Percentiles rank a stretch among this genome's conserved stretches.
phyloP scores from a whole-genome alignment of 2,113 vertebrate species.

The Oncorhynchus keta region DNA sequence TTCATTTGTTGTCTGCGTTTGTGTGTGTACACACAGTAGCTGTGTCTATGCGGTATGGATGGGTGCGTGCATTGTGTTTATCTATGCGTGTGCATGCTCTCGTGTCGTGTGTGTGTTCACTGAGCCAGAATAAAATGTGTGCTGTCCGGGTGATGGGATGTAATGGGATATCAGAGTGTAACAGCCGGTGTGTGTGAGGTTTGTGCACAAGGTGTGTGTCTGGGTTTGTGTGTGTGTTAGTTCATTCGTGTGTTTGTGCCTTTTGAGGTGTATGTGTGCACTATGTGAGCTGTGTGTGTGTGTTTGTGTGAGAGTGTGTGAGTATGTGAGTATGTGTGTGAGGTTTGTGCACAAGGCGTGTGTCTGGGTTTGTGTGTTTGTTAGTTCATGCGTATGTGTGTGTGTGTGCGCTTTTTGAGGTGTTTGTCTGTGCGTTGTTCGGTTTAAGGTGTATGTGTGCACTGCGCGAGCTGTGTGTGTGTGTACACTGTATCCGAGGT shows the following conservation, averaged over 20 bases:
- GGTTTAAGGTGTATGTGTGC: constrained; percentile 4
- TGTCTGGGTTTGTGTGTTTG: background rate
- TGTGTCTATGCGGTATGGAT: background rate
- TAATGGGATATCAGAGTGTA: background rate
- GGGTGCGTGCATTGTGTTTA: background rate
- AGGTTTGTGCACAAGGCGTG: background rate
- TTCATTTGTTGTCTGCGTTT: background rate
- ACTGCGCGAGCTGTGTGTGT: background rate
- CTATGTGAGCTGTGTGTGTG: background rate
- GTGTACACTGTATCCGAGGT: background rate
- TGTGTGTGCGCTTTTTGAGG: background rate
- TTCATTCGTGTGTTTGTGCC: background rate
- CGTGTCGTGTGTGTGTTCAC: no score
- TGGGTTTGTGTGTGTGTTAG: background rate
- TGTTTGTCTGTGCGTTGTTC: no score
- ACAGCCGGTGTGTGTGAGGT: background rate
- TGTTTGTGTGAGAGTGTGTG: no score
- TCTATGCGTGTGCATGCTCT: background rate
- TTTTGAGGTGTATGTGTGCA: constrained; percentile 8
- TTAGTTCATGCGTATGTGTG: background rate
- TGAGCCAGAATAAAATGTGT: no score
- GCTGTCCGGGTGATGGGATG: background rate
- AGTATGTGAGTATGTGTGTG: no score
- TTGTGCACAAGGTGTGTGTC: background rate
- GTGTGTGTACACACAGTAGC: background rate